Conservation (phyloP, 2,888 invertebrate genomes). For the Macrosiphum euphorbiae region DNA sequence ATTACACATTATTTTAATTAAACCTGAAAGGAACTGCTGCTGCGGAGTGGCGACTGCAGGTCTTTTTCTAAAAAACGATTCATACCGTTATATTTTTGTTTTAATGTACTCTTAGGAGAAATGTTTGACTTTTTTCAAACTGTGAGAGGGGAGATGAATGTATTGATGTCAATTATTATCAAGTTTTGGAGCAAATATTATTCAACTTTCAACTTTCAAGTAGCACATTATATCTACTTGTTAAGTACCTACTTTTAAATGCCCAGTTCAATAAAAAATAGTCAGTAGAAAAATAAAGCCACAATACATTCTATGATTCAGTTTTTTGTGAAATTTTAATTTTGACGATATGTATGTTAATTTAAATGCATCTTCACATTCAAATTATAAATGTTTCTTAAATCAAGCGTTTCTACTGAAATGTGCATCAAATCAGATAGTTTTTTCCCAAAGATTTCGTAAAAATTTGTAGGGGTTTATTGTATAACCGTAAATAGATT, state of each 20-base stretch:
- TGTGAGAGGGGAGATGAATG: no score
- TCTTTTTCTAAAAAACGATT: not conserved
- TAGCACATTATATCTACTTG: no score
- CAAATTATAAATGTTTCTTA: no score
- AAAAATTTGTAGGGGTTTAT: not conserved
- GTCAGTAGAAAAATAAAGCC: not conserved
- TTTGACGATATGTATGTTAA: not conserved
- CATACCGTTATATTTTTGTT: not conserved
- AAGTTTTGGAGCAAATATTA: no score
- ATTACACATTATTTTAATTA: constrained; percentile 52
- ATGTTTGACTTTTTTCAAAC: no score
- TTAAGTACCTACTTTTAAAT: no score
- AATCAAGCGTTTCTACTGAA: not conserved
- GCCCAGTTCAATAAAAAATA: no score
- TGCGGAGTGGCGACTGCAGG: not conserved
- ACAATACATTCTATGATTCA: not conserved
- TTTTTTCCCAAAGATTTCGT: not conserved
- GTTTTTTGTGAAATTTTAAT: not conserved
- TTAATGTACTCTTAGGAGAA: no score
- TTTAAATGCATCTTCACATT: not conserved
- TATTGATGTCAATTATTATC: no score
- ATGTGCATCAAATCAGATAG: not conserved
- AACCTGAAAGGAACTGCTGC: constrained; percentile 16
- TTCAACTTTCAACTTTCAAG: no score
- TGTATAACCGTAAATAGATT: not conserved